phyloP scores from a whole-genome alignment of 2,113 vertebrate genomes.

The Stegostoma tigrinum region DNA sequence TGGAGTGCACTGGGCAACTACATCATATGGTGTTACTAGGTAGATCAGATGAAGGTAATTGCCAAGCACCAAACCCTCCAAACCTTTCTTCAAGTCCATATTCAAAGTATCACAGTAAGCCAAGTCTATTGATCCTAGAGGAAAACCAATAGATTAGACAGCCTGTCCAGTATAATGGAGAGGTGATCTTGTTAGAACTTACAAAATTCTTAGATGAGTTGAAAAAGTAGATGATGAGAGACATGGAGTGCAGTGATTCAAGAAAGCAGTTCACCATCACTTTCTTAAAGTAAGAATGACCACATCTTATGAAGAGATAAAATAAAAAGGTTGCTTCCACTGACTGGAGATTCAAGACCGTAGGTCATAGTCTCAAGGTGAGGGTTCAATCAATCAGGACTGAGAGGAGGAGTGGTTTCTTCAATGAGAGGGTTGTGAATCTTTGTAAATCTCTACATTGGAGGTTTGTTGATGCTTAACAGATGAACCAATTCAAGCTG shows the following conservation, averaged over 20 bases:
- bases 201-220: background rate
- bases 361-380: background rate
- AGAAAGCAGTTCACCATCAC: too few species aligned
- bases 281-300: too few species aligned
- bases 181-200: background rate
- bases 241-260: too few species aligned
- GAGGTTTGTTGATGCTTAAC: background rate
- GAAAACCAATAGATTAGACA: constrained; percentile 39
- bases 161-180: background rate
- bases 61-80: constrained; percentile 81
- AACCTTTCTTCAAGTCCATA: constrained; percentile 72
- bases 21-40: constrained; percentile 81
- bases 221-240: background rate
- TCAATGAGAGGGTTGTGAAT: background rate
- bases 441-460: background rate
- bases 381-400: background rate
- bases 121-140: constrained; percentile 79
- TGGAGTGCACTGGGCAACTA: constrained; percentile 67
- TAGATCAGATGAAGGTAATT: constrained; percentile 81
- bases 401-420: background rate
- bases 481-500: background rate
- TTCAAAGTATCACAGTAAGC: constrained; percentile 70
- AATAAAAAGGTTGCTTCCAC: background rate
- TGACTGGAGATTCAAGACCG: background rate
- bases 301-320: too few species aligned